Evolutionary conservation across 2,113 vertebrate species (phyloP).

Genomic region (Cyprinodon tularosa): DNA sequence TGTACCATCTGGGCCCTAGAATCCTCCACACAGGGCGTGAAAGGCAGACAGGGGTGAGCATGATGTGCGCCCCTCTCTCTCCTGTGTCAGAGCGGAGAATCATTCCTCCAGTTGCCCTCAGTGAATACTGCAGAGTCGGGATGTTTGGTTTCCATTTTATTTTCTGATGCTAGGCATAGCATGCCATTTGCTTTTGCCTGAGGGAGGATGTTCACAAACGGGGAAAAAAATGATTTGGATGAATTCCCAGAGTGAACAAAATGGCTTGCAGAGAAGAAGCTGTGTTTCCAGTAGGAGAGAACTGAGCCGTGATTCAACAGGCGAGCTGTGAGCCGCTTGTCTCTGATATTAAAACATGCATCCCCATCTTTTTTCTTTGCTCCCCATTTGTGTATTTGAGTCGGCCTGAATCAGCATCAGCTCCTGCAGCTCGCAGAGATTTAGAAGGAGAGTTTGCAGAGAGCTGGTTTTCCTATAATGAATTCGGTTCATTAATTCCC

Average conservation of each 20-base stretch:
- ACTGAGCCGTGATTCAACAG: slow-evolving; percentile 35
- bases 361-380: slow-evolving; percentile 6
- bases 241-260: slow-evolving; percentile 33
- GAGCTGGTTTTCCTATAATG: slow-evolving; percentile 20
- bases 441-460: neutral
- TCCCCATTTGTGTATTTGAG: slow-evolving; percentile 19
- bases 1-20: slow-evolving; percentile 6
- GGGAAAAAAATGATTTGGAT: slow-evolving; percentile 34
- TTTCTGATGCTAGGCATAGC: slow-evolving; percentile 25
- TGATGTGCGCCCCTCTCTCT: neutral
- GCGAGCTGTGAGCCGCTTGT: slow-evolving; percentile 8
- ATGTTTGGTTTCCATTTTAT: slow-evolving; percentile 50
- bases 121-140: slow-evolving; percentile 16
- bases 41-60: slow-evolving; percentile 15
- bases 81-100: slow-evolving; percentile 4
- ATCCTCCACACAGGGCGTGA: neutral
- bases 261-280: slow-evolving; percentile 34
- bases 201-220: slow-evolving; percentile 22
- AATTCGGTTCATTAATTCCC: slow-evolving; percentile 38
- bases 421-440: slow-evolving; percentile 2
- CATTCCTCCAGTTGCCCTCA: slow-evolving; percentile 12
- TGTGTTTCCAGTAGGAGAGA: slow-evolving; percentile 6
- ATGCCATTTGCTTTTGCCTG: slow-evolving; percentile 46
- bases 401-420: slow-evolving; percentile 16
- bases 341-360: slow-evolving; percentile 33